Conservation (phyloP, 2,113 vertebrate genomes). For the Anas platyrhynchos region DNA sequence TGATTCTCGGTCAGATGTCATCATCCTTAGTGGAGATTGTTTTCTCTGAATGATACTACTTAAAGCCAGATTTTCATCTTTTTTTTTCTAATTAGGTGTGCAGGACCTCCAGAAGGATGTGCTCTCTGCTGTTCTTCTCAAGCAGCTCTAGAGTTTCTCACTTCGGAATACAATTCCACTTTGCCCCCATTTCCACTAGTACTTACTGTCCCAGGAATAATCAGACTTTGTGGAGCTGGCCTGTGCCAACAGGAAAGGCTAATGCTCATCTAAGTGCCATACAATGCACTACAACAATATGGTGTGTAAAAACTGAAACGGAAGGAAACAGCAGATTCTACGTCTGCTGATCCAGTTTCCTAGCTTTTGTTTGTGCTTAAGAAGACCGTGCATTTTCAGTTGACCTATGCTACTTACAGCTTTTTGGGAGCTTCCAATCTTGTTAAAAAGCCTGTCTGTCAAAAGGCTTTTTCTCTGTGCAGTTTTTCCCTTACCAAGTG, state of each 20-base stretch:
- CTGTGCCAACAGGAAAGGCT: background rate
- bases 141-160: conserved; percentile 11
- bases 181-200: background rate
- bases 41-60: background rate
- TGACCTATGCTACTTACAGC: conserved; percentile 20
- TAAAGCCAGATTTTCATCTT: background rate
- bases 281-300: background rate
- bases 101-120: background rate
- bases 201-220: background rate
- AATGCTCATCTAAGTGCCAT: background rate
- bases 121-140: background rate
- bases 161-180: background rate
- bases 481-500: background rate
- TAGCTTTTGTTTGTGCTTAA: background rate
- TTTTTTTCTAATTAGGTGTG: background rate
- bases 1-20: background rate
- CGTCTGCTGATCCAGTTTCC: conserved; percentile 20
- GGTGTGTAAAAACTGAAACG: background rate
- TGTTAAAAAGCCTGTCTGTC: conserved; percentile 63
- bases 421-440: conserved; percentile 57
- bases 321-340: background rate
- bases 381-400: conserved; percentile 29
- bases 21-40: rapidly evolving
- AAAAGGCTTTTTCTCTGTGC: conserved; percentile 16
- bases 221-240: background rate